Evolutionary conservation across 2,797 vertebrate species (phyloP).

Genomic region (Anolis apletophallus): DNA sequence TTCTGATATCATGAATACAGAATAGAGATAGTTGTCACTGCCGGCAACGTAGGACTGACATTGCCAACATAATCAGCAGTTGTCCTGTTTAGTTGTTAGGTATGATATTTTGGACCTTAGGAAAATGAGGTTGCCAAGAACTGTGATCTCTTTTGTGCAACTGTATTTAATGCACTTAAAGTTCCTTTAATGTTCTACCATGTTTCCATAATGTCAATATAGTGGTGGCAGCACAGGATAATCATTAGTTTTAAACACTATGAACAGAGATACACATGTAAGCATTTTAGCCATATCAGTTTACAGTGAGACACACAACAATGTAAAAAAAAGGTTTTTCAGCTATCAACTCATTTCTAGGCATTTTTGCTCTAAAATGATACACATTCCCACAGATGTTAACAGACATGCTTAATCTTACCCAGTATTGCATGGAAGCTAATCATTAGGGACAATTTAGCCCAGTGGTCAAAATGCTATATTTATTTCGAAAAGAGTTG

Average conservation of each 20-base stretch:
- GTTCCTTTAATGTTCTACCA: background rate
- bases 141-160: background rate
- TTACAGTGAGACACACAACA: background rate
- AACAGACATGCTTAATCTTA: background rate
- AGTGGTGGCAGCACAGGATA: background rate
- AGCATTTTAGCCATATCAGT: background rate
- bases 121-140: background rate
- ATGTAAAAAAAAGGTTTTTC: background rate
- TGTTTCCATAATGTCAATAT: background rate
- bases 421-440: background rate
- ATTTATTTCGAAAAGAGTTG: background rate
- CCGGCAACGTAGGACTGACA: background rate
- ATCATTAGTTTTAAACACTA: background rate
- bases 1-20: background rate
- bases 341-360: background rate
- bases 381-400: background rate
- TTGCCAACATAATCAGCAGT: background rate
- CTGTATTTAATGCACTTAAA: background rate
- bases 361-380: slow-evolving; percentile 14
- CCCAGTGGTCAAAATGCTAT: background rate
- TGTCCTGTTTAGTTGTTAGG: background rate
- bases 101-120: background rate
- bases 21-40: background rate
- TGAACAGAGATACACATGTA: background rate
- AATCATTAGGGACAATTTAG: background rate